A percentile compares a stretch with the other conserved stretches of the same genome.
These are phyloP conservation scores for Epinephelus moara DNA, from an alignment of 2,113 vertebrate species.

Conservation along the genomic window DNA sequence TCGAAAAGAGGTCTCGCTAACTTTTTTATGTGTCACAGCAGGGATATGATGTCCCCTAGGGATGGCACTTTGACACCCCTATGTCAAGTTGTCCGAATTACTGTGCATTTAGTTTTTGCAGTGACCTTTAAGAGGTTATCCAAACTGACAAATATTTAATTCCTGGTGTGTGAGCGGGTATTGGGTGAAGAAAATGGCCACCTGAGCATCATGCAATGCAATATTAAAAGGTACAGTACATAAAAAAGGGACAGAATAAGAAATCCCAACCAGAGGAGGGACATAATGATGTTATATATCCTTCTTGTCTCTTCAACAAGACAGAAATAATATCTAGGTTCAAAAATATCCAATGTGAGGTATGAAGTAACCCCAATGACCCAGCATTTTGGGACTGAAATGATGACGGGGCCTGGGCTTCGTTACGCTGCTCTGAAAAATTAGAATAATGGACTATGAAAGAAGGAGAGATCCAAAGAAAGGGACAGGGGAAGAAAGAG, in stretches of 20 bases:
- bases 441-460: slow-evolving; percentile 76
- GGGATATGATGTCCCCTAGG: slow-evolving; percentile 18
- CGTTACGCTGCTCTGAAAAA: slow-evolving; percentile 72
- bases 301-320: background rate
- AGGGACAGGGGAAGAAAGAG: slow-evolving; percentile 63
- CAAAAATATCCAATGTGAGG: slow-evolving; percentile 6
- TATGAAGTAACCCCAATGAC: slow-evolving; percentile 58
- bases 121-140: slow-evolving; percentile 31
- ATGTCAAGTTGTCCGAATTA: slow-evolving; percentile 56
- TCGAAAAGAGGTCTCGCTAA: slow-evolving; percentile 53
- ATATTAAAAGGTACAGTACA: slow-evolving; percentile 8
- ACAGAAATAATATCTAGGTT: background rate
- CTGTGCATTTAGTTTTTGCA: slow-evolving; percentile 47
- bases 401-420: slow-evolving; percentile 65
- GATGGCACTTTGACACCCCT: slow-evolving; percentile 33
- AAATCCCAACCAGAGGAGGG: background rate
- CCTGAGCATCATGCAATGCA: background rate
- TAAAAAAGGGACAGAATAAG: background rate
- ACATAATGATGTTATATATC: background rate
- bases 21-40: slow-evolving; percentile 63
- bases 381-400: slow-evolving; percentile 55
- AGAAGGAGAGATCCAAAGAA: slow-evolving; percentile 68
- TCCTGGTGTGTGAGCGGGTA: background rate
- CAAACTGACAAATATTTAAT: background rate
- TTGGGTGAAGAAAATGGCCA: slow-evolving; percentile 1